A percentile compares a stretch with the other conserved stretches of the same genome.
These are phyloP conservation scores for Tragelaphus imberbis DNA, from an alignment of 2,113 vertebrate genomes.

Conservation along the genomic window DNA sequence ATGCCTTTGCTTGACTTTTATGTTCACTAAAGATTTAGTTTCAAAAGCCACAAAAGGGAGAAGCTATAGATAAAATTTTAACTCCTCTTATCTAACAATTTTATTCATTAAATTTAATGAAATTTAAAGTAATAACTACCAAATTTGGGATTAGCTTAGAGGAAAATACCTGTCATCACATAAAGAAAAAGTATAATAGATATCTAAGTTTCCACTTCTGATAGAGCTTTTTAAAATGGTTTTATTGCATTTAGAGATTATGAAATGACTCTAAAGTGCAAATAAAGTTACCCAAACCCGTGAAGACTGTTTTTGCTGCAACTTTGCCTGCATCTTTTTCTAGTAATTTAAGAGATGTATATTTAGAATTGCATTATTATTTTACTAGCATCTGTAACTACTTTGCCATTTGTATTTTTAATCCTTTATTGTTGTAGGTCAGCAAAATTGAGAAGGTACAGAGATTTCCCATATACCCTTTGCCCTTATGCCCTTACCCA, in stretches of 20 bases:
- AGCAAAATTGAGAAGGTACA: not conserved
- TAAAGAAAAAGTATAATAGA: not conserved
- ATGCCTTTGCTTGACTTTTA: not conserved
- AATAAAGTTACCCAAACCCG: constrained; percentile 69
- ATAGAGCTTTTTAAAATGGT: constrained; percentile 45
- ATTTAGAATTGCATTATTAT: constrained; percentile 33
- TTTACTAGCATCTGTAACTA: constrained; percentile 53
- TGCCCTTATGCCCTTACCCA: not conserved
- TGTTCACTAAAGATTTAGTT: not conserved
- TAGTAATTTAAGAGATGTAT: constrained; percentile 48
- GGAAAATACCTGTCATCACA: not conserved
- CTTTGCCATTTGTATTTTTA: constrained; percentile 61
- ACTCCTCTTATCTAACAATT: not conserved
- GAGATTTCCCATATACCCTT: not conserved
- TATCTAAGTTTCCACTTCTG: constrained; percentile 63
- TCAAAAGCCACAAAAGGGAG: not conserved
- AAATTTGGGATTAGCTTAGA: not conserved
- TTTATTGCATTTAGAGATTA: constrained; percentile 60
- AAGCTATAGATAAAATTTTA: not conserved
- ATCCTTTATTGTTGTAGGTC: not conserved
- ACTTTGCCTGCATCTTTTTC: constrained; percentile 29
- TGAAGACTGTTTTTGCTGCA: not conserved
- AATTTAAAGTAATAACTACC: not conserved
- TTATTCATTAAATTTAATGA: not conserved
- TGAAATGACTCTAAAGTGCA: constrained; percentile 65